Conservation (phyloP, 2,797 vertebrate genomes). For the Centropyge bicolor region DNA sequence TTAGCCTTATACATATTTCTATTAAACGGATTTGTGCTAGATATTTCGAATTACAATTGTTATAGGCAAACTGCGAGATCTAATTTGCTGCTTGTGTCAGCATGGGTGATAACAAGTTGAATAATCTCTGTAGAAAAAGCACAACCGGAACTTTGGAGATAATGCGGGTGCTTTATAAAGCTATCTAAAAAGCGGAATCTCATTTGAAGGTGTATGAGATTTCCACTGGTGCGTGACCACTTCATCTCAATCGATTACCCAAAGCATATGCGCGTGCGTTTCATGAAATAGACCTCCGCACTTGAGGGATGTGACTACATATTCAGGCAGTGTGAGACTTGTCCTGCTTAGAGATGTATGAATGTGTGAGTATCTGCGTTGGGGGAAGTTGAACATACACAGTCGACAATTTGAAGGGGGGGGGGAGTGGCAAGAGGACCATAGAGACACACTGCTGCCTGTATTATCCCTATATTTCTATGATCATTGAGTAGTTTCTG, state of each 20-base stretch:
- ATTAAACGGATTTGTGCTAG: background rate
- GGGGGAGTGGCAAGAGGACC: no score
- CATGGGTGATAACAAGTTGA: conserved; percentile 35
- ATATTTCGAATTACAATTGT: conserved; percentile 13
- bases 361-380: conserved; percentile 30
- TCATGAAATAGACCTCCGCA: conserved; percentile 14
- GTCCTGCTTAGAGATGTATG: conserved; percentile 55
- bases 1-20: conserved; percentile 10
- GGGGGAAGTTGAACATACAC: conserved; percentile 34
- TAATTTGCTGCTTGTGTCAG: conserved; percentile 36
- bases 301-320: conserved; percentile 39
- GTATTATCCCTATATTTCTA: no score
- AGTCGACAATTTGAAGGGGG: conserved; percentile 40
- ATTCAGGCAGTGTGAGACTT: conserved; percentile 44
- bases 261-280: conserved; percentile 11
- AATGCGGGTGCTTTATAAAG: conserved; percentile 38
- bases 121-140: conserved; percentile 11
- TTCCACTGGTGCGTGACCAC: conserved; percentile 50
- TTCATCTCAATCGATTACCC: conserved; percentile 51
- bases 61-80: conserved; percentile 29
- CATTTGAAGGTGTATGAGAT: conserved; percentile 63
- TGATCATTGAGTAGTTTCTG: no score
- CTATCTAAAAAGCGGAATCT: conserved; percentile 41
- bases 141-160: conserved; percentile 22
- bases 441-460: no score